Conservation (phyloP, 2,888 invertebrate species). For the Enchytraeus crypticus region DNA sequence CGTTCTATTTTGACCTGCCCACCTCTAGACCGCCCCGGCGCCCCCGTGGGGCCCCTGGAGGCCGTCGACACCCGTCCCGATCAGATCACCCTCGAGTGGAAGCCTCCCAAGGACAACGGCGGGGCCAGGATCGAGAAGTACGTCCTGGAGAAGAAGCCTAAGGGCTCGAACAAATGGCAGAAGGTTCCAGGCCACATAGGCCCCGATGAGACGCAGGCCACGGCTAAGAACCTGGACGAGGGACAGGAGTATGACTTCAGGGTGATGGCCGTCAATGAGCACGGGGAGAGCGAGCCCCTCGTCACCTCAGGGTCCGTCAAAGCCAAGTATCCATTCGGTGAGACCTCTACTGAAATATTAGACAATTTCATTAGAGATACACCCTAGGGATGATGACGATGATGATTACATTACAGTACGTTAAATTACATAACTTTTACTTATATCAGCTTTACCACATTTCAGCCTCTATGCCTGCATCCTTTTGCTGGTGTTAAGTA, state of each 20-base stretch:
- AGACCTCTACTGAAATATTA: no score
- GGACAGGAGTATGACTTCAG: conserved; percentile 93
- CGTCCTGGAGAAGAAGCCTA: conserved; percentile 82
- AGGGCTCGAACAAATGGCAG: conserved; percentile 46
- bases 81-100: conserved; percentile 89
- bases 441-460: no score
- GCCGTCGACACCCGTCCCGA: conserved; percentile 92
- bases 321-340: conserved; percentile 90
- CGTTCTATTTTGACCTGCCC: no score
- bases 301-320: conserved; percentile 78
- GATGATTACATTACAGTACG: no score
- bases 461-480: no score
- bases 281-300: conserved; percentile 89
- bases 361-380: no score
- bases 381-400: no score
- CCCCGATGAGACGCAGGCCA: conserved; percentile 44
- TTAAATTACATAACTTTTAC: no score
- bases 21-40: conserved; percentile 74
- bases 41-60: conserved; percentile 75
- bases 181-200: conserved; percentile 30
- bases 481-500: no score
- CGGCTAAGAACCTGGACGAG: conserved; percentile 78
- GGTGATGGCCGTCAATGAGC: conserved; percentile 95
- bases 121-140: conserved; percentile 91
- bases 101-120: conserved; percentile 90